Percentiles rank a stretch among this genome's conserved stretches.
These are phyloP conservation scores for Lytechinus pictus DNA, from an alignment of 35 echinoderm and acorn worm genomes.

Conservation along the genomic window DNA sequence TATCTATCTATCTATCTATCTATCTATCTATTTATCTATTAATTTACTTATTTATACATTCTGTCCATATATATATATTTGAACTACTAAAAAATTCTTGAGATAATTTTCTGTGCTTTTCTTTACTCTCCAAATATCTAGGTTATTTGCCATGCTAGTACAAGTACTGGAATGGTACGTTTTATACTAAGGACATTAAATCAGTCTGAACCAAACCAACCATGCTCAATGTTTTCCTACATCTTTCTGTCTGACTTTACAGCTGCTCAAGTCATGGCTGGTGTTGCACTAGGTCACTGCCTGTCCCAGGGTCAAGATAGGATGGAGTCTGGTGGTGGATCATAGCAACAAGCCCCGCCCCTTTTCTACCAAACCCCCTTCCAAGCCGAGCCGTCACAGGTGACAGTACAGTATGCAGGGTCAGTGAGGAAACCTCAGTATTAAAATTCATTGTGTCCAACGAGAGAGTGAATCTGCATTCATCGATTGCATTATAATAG, in stretches of 20 bases:
- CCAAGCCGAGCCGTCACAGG: constrained; percentile 4
- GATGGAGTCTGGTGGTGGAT: background rate
- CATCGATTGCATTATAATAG: background rate
- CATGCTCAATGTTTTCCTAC: too few relatives aligned
- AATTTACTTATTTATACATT: too few relatives aligned
- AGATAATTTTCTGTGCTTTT: too few relatives aligned
- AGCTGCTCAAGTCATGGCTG: constrained; percentile 46
- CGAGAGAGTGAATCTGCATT: background rate
- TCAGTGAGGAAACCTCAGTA: background rate
- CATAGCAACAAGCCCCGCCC: constrained; percentile 17
- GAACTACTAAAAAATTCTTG: too few relatives aligned
- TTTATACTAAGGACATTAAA: too few relatives aligned
- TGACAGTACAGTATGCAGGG: constrained; percentile 32
- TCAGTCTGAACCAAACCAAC: too few relatives aligned
- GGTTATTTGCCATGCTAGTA: too few relatives aligned
- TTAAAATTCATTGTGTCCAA: background rate
- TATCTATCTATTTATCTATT: too few relatives aligned
- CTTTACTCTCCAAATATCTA: too few relatives aligned
- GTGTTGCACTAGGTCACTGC: constrained; percentile 34
- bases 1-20: too few relatives aligned
- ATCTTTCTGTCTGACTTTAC: background rate
- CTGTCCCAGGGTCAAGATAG: background rate
- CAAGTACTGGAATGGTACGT: too few relatives aligned
- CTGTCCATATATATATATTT: too few relatives aligned
- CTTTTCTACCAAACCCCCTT: background rate